Evolutionary conservation across 1,140 invertebrate species (phyloP), one percentile per base, ranked within the genome.

Genomic region (Pararge aegeria): DNA sequence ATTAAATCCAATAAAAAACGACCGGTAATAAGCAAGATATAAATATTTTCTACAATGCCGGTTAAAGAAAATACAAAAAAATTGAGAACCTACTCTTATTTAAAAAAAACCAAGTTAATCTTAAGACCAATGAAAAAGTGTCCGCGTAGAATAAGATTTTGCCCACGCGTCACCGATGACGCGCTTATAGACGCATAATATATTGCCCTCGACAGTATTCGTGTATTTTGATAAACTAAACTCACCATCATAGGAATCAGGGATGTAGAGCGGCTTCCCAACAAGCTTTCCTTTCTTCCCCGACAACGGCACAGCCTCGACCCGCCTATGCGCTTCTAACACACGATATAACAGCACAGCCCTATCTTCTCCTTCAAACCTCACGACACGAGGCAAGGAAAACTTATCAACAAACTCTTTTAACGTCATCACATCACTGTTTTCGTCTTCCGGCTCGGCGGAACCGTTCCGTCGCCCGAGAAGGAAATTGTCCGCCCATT

Each of bases 221-320:
- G 5, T 6, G 2, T 15, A 4, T 5, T 40, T 20, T 10, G 1
- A 10, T 7, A 10, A 46, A 20, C 1, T 16, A 42, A 42, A 90
- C 90, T 91, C 62, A 92, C 91, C 91, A 73, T 91, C 90, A 83
- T 92, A 92, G 64, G 91, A 91, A 73, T 92, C 91, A 55, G 91
- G 91, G 66, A 92, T 92, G 61, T 91, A 91, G 38, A 92, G 70
- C 21, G 90, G 84, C 57, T 91, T 90, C 12, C 89, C 85, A 18
- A 90, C 90, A 61, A 92, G 79, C 65, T 91, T 92, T 15, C 90
- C 90, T 68, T 91, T 92, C 79, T 92, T 92, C 34, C 90, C 89
- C 2, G 87, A 78, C 50, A 92, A 68, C 38, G 87, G 88, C 30
- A 90, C 90, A 18, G 91, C 91, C 69, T 92, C 90, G 54, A 92